Base-by-base conservation (phyloP, 1,140 invertebrate genomes). In the Hycleus cichorii region DNA sequence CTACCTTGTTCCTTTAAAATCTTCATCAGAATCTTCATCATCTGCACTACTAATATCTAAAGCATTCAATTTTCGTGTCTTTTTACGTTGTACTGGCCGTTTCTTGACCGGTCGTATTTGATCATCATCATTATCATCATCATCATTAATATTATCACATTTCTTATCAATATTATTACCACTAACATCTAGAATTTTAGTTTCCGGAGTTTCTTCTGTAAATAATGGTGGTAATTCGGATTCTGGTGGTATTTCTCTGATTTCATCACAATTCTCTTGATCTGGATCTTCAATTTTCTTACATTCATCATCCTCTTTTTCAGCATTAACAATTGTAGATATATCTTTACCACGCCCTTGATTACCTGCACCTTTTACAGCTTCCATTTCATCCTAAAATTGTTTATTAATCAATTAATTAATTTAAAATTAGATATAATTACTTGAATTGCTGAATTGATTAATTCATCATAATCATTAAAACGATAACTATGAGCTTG, bases 381-480 rank as follows among this genome's bases (percentile, higher is more conserved):
- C 83, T 39, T 88, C 83, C 59, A 88, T 81, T 67, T 89, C 87
- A 55, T 87, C 86, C 32, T 32, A 32, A 32, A 12, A 6, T 44
- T 1, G 8, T 12, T 4, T 8, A 47, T 18, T 12, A 26, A 7
- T 48, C 25, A 10, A 26, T 11, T 48, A 18, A 8, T 48, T 26
- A 18, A 5, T 11, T 4, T 49, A 12, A 38, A 39, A 46, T 4
- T 24, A 58, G 8, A 32, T 63, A 53, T 32, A 32, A 32, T 32
- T 32, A 32, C 32, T 75, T 91, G 85, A 53, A 96, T 90, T 9
- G 94, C 94, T 47, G 89, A 91, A 69, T 93, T 90, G 46, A 97
- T 97, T 64, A 97, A 82, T 11, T 95, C 88, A 73, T 97, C 94
- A 74, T 91, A 97, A 71, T 96, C 93, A 69, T 93, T 91, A 62